Conservation (phyloP, 64 coral and sea anemone species). For the Hydrozoanthus tunicans region DNA sequence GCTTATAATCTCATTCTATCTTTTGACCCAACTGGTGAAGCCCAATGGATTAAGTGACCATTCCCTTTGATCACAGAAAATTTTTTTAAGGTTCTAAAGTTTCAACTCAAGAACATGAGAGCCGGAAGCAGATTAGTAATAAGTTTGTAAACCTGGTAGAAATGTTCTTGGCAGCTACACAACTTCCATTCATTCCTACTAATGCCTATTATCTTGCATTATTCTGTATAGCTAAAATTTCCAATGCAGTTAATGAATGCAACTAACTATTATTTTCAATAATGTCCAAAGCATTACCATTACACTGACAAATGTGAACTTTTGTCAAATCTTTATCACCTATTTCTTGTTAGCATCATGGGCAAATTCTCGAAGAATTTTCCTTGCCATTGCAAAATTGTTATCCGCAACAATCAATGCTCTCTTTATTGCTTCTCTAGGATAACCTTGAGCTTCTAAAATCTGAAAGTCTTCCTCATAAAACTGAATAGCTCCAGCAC, state of each 20-base stretch:
- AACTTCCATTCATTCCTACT: too few relatives aligned
- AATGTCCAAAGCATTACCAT: constrained; percentile 11
- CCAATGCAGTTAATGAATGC: neutral
- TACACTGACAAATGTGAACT: constrained; percentile 1
- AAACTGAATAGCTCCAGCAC: constrained; percentile 82
- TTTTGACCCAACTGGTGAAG: too few relatives aligned
- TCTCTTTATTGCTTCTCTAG: constrained; percentile 90
- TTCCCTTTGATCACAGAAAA: too few relatives aligned
- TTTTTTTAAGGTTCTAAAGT: too few relatives aligned
- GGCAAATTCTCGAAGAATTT: constrained; percentile 92
- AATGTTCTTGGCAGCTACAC: too few relatives aligned
- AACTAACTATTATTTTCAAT: neutral
- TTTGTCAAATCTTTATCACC: neutral
- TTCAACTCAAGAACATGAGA: too few relatives aligned
- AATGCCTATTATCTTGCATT: neutral
- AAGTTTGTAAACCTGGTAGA: too few relatives aligned
- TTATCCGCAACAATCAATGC: constrained; percentile 96
- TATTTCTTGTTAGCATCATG: constrained; percentile 48
- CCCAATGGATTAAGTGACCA: too few relatives aligned
- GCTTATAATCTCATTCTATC: too few relatives aligned
- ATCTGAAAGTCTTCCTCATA: constrained; percentile 99
- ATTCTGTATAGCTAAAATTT: neutral
- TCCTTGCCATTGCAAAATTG: constrained; percentile 99
- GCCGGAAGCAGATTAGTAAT: too few relatives aligned
- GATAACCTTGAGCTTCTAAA: constrained; percentile 91